These are phyloP conservation scores for Sminthurides aquaticus DNA, from an alignment of 2,888 invertebrate genomes.

Conservation along the genomic window DNA sequence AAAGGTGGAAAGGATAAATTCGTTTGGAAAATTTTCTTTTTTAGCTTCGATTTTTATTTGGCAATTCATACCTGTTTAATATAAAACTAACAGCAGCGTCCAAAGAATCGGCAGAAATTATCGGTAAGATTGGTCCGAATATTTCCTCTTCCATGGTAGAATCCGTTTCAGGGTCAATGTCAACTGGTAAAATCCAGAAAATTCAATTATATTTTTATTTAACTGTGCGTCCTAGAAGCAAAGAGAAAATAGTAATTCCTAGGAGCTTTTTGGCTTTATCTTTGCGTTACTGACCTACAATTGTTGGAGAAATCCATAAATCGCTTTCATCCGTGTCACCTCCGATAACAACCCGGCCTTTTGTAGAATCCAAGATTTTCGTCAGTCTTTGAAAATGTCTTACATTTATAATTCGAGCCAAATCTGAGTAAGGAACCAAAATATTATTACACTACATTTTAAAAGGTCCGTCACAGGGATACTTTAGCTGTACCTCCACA, in stretches of 20 bases:
- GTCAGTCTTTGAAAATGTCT: constrained; percentile 62
- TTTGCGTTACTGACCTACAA: constrained; percentile 47
- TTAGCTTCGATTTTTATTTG: no score
- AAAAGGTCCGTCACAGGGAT: no score
- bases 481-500: no score
- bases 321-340: constrained; percentile 65
- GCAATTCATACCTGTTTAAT: constrained; percentile 2
- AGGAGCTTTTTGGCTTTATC: neutral
- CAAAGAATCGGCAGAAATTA: constrained; percentile 71
- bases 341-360: constrained; percentile 64
- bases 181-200: constrained; percentile 12
- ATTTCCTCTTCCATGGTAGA: constrained; percentile 65
- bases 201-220: no score
- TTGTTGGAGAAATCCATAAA: constrained; percentile 75
- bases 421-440: constrained; percentile 53
- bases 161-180: constrained; percentile 19
- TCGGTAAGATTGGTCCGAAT: constrained; percentile 92
- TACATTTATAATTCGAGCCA: constrained; percentile 64
- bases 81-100: constrained; percentile 88
- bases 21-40: no score
- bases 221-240: no score
- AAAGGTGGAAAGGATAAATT: no score
- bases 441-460: no score
- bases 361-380: constrained; percentile 29
- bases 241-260: neutral